Evolutionary conservation across 2,113 vertebrate genomes (phyloP).

Genomic region (Promerops cafer): DNA sequence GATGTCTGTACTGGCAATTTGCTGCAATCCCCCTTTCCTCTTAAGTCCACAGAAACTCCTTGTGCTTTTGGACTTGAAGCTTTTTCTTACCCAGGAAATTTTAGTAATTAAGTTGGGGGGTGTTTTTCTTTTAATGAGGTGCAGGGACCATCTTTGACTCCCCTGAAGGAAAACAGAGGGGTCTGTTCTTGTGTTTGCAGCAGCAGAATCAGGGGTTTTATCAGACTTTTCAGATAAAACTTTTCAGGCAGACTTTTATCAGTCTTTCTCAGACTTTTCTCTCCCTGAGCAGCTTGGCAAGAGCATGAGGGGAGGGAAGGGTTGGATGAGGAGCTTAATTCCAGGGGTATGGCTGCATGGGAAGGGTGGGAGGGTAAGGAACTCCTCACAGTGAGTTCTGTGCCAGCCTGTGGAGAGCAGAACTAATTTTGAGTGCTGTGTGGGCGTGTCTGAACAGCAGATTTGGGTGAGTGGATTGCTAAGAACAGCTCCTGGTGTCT

Average conservation of each 20-base stretch:
- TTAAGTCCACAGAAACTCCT: background rate
- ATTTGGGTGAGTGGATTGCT: background rate
- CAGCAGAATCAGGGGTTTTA: background rate
- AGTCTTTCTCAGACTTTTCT: background rate
- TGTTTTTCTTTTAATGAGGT: background rate
- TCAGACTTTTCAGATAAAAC: background rate
- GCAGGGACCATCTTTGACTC: background rate
- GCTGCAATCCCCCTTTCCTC: background rate
- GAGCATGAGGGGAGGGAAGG: background rate
- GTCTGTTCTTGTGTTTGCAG: background rate
- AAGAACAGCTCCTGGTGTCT: background rate
- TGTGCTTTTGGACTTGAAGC: background rate
- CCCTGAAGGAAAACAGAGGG: background rate
- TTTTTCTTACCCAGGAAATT: background rate
- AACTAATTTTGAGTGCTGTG: background rate
- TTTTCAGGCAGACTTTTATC: background rate
- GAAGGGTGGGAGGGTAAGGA: background rate
- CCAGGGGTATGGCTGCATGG: background rate
- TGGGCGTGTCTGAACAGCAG: background rate
- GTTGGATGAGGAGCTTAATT: background rate
- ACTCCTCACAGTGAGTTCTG: background rate
- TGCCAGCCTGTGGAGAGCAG: background rate
- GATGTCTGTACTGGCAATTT: background rate
- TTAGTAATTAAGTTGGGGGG: background rate
- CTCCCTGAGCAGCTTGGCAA: background rate